Base-by-base conservation (phyloP, 2,797 vertebrate species). In the Tiaroga cobitis region DNA sequence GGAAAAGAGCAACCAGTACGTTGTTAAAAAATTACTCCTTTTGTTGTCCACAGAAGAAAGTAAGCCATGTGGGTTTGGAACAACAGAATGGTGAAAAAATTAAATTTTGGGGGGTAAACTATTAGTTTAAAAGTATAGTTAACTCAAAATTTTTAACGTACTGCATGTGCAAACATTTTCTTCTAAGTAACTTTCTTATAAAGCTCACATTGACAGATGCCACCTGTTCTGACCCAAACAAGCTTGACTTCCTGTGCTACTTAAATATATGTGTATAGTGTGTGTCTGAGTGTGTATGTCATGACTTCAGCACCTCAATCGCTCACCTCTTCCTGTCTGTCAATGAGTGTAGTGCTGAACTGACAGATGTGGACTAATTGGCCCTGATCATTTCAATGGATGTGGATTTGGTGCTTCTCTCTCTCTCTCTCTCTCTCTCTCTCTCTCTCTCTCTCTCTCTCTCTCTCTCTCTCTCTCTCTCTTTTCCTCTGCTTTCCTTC, bases 281-380 rank as follows among this genome's bases (percentile, higher is more conserved):
- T 51, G 26, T 80, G 19, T 63, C 21, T 67, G 13, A 46, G 18
- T 21, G 81, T 49, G 67, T 72, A 37, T 72, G 85, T 79, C 49
- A 70, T 61, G 39, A 79, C 26, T 79, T 59, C 8, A 59, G 51
- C 69, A 13, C 65, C 67, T 77, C 34, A 59, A 18, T 61, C 39
- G 26, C 65, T 72, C 83, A 69, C n/a, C 65, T 59, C 83, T 61
- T 79, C 37, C 65, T 80, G 75, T 80, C 51, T 87, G 75, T 68
- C 68, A 80, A 76, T 80, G 68, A 74, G 59, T 80, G 86, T 74
- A 73, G 68, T 80, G 54, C 69, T 8, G 32, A 80, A 73, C 67
- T 80, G 84, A 85, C 69, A 85, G 84, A 80, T 73, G 56, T n/a
- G 41, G 49, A 37, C 21, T 80, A 80, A 85, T 74, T 80, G 41